Conservation (phyloP, 2,797 vertebrate genomes). For the Trachurus trachurus region DNA sequence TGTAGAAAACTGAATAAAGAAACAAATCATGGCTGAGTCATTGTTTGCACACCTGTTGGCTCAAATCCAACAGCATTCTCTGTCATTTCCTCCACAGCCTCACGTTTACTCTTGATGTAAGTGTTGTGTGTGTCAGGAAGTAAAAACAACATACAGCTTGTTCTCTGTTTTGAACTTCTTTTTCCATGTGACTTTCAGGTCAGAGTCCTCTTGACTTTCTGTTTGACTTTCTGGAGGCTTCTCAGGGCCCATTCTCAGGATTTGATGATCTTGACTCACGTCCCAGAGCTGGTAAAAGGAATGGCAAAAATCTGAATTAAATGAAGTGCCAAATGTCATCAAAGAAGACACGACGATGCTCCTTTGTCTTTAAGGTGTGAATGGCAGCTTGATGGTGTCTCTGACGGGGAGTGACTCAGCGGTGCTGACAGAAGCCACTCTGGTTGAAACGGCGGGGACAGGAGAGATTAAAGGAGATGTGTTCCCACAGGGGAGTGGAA, state of each 20-base stretch:
- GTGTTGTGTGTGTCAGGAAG: not conserved
- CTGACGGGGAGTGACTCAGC: conserved; percentile 62
- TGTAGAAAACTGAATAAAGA: no score
- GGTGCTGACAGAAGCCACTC: conserved; percentile 60
- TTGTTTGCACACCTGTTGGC: not conserved
- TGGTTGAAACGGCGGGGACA: conserved; percentile 57
- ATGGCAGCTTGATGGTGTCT: conserved; percentile 67
- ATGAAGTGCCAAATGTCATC: not conserved
- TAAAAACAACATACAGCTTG: not conserved
- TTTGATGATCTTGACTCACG: conserved; percentile 65
- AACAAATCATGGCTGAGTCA: not conserved
- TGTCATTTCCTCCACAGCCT: not conserved
- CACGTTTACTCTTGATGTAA: not conserved
- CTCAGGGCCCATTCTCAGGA: conserved; percentile 49
- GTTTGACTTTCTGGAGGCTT: conserved; percentile 73
- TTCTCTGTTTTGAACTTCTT: not conserved
- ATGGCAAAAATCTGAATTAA: not conserved
- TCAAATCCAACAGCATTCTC: not conserved
- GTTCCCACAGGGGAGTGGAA: conserved; percentile 18
- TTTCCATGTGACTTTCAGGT: conserved; percentile 50
- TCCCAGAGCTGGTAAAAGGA: conserved; percentile 70
- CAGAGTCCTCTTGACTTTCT: conserved; percentile 77
- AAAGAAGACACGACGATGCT: not conserved
- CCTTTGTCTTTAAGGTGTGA: conserved; percentile 51
- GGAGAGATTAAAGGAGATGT: conserved; percentile 43